A percentile compares a stretch with the other conserved stretches of the same genome.
phyloP scores from a whole-genome alignment of 2,113 vertebrate species.

The Chloroceryle aenea region DNA sequence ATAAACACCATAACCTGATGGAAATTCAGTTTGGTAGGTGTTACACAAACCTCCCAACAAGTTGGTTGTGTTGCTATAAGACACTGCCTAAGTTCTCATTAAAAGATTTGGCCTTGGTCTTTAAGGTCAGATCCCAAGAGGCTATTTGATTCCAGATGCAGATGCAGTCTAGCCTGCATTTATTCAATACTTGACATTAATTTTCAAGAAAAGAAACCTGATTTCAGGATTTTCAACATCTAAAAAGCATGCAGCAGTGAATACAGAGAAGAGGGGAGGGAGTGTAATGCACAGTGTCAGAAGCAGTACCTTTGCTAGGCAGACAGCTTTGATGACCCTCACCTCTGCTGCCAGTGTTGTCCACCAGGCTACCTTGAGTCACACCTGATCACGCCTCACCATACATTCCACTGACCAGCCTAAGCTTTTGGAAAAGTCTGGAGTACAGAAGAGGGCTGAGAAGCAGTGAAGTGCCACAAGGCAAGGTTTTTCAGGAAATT shows the following conservation, averaged over 20 bases:
- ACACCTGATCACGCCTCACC: background rate
- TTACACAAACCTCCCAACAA: background rate
- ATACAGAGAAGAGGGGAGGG: rapidly evolving
- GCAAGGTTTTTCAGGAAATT: background rate
- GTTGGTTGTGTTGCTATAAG: background rate
- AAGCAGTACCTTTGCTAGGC: background rate
- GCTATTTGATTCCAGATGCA: background rate
- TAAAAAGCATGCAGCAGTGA: background rate
- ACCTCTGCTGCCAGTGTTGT: background rate
- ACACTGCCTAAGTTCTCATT: background rate
- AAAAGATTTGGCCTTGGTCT: slow-evolving; percentile 17
- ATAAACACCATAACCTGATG: background rate
- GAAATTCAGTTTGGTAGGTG: slow-evolving; percentile 19
- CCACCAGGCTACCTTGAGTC: background rate
- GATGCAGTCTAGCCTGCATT: background rate
- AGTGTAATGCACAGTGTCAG: rapidly evolving
- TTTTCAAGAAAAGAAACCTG: background rate
- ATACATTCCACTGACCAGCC: rapidly evolving
- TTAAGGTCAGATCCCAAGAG: background rate
- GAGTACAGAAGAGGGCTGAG: background rate
- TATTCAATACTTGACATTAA: background rate
- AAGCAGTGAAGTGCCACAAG: background rate
- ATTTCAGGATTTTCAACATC: background rate
- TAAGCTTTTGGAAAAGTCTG: background rate
- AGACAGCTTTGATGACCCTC: background rate